Conservation (phyloP, 2,113 vertebrate genomes). For the Xiphophorus couchianus region DNA sequence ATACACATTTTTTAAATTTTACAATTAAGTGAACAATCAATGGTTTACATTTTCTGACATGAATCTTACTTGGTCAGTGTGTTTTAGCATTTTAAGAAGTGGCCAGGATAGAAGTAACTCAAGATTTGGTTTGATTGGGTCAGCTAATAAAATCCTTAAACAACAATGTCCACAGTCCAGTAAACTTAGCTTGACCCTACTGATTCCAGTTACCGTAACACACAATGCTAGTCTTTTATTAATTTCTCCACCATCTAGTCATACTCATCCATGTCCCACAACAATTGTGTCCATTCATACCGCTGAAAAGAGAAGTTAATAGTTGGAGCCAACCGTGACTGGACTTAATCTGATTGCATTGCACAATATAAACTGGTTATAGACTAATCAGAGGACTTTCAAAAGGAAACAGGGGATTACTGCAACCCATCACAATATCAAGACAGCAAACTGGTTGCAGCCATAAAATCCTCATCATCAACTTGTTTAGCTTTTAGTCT, state of each 20-base stretch:
- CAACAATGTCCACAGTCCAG: neutral
- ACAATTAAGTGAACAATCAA: too few relatives aligned
- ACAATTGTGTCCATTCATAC: conserved; percentile 74
- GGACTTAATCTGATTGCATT: conserved; percentile 74
- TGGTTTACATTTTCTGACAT: too few relatives aligned
- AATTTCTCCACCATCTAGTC: conserved; percentile 50
- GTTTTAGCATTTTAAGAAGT: too few relatives aligned
- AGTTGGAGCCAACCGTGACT: conserved; percentile 69
- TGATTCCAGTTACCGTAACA: conserved; percentile 51
- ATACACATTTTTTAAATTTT: too few relatives aligned
- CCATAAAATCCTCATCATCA: conserved; percentile 71
- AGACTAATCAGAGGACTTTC: conserved; percentile 49
- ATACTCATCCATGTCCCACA: conserved; percentile 26
- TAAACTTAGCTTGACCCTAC: conserved; percentile 58
- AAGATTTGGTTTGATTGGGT: too few relatives aligned
- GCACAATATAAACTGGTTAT: conserved; percentile 73
- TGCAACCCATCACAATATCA: conserved; percentile 56
- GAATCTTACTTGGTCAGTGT: too few relatives aligned
- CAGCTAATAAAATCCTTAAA: neutral
- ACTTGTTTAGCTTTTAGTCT: conserved; percentile 65
- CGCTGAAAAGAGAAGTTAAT: conserved; percentile 62
- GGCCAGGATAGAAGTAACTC: too few relatives aligned
- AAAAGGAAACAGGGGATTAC: conserved; percentile 46
- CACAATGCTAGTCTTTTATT: conserved; percentile 37
- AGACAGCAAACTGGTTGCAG: conserved; percentile 45